Conservation (phyloP, 2,888 invertebrate genomes). For the Tortrix viridana region DNA sequence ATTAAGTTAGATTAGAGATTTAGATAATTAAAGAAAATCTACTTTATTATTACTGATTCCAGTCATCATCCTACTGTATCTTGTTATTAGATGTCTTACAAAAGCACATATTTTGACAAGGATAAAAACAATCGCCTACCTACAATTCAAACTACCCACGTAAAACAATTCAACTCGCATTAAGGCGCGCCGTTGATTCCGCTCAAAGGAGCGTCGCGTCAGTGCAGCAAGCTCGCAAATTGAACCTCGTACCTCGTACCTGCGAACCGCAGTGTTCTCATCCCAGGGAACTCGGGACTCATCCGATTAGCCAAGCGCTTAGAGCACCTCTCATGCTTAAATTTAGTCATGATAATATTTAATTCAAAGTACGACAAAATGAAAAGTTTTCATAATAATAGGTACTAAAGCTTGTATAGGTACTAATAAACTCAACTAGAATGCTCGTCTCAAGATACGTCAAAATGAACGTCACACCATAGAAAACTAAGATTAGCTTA, state of each 20-base stretch:
- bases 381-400: neutral
- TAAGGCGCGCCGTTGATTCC: neutral
- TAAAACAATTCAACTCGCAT: neutral
- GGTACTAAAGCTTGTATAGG: no score
- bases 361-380: neutral
- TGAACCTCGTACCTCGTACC: slow-evolving; percentile 8
- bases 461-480: no score
- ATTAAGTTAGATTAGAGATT: no score
- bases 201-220: neutral
- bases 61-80: no score
- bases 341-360: neutral
- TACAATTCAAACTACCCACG: neutral
- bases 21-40: no score
- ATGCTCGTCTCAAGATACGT: no score
- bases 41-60: no score
- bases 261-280: slow-evolving; percentile 1
- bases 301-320: slow-evolving; percentile 5
- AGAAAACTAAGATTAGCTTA: no score
- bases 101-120: no score
- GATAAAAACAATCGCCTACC: neutral
- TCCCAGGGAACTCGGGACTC: neutral
- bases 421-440: no score
- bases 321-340: slow-evolving; percentile 2
- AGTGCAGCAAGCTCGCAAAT: neutral
- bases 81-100: no score